phyloP scores from a whole-genome alignment of 2,888 invertebrate species.

The Nomada ferruginata region DNA sequence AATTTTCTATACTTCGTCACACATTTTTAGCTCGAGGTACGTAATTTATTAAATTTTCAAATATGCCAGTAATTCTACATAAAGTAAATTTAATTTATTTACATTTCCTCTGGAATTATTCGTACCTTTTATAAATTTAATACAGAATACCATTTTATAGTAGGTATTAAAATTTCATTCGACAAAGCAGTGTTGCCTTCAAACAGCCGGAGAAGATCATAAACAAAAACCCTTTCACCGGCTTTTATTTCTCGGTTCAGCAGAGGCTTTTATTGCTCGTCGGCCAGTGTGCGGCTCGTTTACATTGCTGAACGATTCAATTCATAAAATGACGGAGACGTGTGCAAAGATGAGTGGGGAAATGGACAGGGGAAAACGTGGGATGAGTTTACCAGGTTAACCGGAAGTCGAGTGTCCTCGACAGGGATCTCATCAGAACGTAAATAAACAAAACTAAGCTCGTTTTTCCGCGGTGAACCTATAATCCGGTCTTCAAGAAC shows the following conservation, averaged over 20 bases:
- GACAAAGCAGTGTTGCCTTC: neutral
- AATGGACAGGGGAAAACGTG: conserved; percentile 3
- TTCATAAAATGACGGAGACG: conserved; percentile 30
- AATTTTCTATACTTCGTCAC: neutral
- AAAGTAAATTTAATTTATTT: no score
- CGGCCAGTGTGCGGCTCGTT: conserved; percentile 17
- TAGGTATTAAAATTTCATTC: neutral
- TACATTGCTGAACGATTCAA: conserved; percentile 41
- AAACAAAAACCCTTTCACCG: conserved; percentile 2
- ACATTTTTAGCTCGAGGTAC: neutral
- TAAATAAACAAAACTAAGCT: conserved; percentile 47
- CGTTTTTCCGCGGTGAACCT: conserved; percentile 31
- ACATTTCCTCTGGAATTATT: no score
- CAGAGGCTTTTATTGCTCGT: conserved; percentile 14
- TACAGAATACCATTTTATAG: neutral
- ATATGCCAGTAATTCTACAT: no score
- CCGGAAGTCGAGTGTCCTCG: conserved; percentile 44
- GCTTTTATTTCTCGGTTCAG: conserved; percentile 13
- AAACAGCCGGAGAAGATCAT: neutral
- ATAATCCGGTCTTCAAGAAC: conserved; percentile 23
- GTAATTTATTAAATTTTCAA: no score
- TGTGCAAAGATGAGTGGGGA: conserved; percentile 23
- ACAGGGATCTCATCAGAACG: conserved; percentile 51
- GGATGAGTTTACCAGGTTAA: conserved; percentile 45
- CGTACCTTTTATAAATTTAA: no score